Evolutionary conservation across 2,797 vertebrate species (phyloP).

Genomic region (Brachyalestes nurse): DNA sequence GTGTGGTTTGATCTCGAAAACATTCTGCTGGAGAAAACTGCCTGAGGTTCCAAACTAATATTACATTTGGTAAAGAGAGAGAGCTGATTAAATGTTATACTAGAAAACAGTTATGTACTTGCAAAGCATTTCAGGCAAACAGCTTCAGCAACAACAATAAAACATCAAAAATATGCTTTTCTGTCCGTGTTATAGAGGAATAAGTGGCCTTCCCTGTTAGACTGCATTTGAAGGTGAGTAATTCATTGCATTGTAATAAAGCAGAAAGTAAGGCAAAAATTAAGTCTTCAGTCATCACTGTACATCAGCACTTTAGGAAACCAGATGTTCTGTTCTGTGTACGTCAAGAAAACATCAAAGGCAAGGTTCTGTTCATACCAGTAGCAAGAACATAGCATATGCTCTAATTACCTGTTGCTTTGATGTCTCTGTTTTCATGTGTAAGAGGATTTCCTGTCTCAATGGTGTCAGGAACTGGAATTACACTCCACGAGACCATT

Average conservation of each 20-base stretch:
- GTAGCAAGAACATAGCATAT: slow-evolving; percentile 12
- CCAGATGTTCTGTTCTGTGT: not conserved
- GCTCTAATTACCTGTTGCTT: slow-evolving; percentile 28
- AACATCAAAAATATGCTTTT: not conserved
- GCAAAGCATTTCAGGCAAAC: not conserved
- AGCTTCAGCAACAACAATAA: not conserved
- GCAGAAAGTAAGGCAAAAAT: too few relatives aligned
- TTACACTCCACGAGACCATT: not conserved
- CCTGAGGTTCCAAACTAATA: slow-evolving; percentile 5
- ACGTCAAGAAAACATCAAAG: not conserved
- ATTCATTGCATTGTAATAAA: too few relatives aligned
- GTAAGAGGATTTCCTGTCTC: slow-evolving; percentile 26
- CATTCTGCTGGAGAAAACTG: not conserved
- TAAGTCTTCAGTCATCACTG: not conserved
- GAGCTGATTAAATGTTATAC: not conserved
- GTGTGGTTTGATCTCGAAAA: not conserved
- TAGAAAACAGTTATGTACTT: not conserved
- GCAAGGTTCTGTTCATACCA: slow-evolving; percentile 41
- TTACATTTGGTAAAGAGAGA: not conserved
- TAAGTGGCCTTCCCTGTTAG: not conserved
- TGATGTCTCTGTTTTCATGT: slow-evolving; percentile 15
- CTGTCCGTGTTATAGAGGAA: not conserved
- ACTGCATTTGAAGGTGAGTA: not conserved
- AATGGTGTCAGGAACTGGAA: not conserved
- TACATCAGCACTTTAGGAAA: slow-evolving; percentile 1